A percentile compares a stretch with the other conserved stretches of the same genome.
Evolutionary conservation across 2,797 vertebrate genomes (phyloP).

Genomic region (Lophius americanus): DNA sequence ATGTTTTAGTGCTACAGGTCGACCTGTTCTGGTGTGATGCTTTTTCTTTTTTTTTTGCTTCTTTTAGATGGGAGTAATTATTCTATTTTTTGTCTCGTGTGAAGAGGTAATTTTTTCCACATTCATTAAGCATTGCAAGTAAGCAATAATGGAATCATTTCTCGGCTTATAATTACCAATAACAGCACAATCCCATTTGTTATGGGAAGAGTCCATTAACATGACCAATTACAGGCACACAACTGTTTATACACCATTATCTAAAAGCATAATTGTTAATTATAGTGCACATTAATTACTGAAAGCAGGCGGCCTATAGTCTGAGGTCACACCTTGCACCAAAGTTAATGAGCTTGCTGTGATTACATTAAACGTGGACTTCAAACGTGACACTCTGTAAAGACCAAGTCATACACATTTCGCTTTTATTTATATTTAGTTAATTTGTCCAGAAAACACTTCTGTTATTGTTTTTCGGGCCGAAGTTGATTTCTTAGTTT

Average conservation of each 20-base stretch:
- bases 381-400: conserved; percentile 39
- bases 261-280: conserved; percentile 57
- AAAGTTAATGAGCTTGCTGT: conserved; percentile 64
- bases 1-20: conserved; percentile 60
- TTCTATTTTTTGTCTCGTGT: conserved; percentile 55
- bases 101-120: conserved; percentile 54
- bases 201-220: conserved; percentile 3
- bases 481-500: conserved; percentile 49
- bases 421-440: conserved; percentile 33
- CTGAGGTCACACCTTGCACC: conserved; percentile 68
- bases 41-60: conserved; percentile 42
- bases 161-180: conserved; percentile 48
- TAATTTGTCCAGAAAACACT: conserved; percentile 54
- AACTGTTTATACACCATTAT: conserved; percentile 54
- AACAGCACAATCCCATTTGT: conserved; percentile 51
- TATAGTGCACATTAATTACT: conserved; percentile 46
- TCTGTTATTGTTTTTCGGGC: conserved; percentile 40
- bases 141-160: conserved; percentile 65
- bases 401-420: conserved; percentile 38
- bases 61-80: conserved; percentile 39
- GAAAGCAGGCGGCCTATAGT: conserved; percentile 61
- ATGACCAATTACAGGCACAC: conserved; percentile 42
- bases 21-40: conserved; percentile 67
- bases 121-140: conserved; percentile 56
- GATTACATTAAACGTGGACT: conserved; percentile 52